Evolutionary conservation across 2,113 vertebrate genomes (phyloP).

Genomic region (Alexandromys fortis): DNA sequence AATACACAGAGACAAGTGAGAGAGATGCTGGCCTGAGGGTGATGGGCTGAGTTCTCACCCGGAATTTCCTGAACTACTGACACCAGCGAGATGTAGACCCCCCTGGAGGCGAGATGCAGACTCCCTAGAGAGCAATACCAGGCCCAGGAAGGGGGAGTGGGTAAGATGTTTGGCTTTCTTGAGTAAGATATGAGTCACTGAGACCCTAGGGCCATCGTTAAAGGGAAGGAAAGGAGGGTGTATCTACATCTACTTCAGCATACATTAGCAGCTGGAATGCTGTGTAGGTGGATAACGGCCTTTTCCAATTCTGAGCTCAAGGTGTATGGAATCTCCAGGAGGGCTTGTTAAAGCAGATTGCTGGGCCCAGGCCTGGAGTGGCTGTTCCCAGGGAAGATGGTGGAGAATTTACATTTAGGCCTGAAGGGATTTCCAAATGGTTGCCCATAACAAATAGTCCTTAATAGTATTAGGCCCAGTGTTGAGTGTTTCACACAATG

Average conservation of each 20-base stretch:
- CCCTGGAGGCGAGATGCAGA: background rate
- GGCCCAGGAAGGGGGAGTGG: background rate
- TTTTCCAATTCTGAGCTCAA: background rate
- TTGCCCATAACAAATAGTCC: background rate
- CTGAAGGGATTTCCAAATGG: background rate
- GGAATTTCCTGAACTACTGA: background rate
- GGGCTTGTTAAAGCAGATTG: background rate
- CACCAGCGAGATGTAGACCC: no score
- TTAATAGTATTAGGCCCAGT: background rate
- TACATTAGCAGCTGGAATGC: background rate
- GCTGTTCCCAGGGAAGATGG: background rate
- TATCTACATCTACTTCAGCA: background rate
- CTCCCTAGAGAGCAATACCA: background rate
- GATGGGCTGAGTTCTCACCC: background rate
- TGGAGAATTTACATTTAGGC: background rate
- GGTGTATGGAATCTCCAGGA: background rate
- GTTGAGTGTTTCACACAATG: background rate
- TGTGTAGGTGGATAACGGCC: background rate
- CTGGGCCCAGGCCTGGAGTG: background rate
- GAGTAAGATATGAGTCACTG: background rate
- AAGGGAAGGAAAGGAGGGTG: background rate
- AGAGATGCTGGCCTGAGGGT: background rate
- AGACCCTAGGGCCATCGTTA: background rate
- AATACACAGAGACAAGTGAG: slow-evolving; percentile 1
- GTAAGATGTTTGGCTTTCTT: background rate